Evolutionary conservation across 2,797 vertebrate genomes (phyloP), one percentile per base, ranked within the genome.

Genomic region (Oceanodroma leucorhoa): DNA sequence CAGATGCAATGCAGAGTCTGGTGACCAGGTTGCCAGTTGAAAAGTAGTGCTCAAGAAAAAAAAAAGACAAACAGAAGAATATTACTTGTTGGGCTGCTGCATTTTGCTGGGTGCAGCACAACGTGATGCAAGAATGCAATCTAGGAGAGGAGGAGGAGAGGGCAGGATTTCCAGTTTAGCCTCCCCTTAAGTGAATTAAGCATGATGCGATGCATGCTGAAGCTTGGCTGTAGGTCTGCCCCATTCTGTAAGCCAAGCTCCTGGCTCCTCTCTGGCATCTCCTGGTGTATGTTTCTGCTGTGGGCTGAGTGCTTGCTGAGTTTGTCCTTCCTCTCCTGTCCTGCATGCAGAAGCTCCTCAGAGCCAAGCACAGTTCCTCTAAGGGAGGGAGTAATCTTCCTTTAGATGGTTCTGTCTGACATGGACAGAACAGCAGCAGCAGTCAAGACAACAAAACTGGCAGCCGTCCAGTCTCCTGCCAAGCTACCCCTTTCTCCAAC

Each of bases 381-480:
- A n/a, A 54, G 77, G 60, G 67, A 75, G 71, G 83, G 19, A 89
- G 27, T 30, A 38, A 29, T 87, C 62, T 85, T 77, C 58, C 53
- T 92, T 55, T 53, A 64, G 53, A 61, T 87, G 83, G 40, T 70
- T 87, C 36, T 75, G 45, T 29, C 66, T 89, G 81, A 84, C 23
- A 16, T 14, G 34, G 89, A 46, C 45, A 57, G 51, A 80, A 76
- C 54, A 92, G 82, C 83, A 93, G 89, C 66, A 87, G 64, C 80
- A 69, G 32, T 38, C 48, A 84, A 73, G 77, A 75, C 87, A 85
- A 84, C 53, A 79, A 58, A 76, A 54, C 86, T 92, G 95, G 85
- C 83, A 84, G 54, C 69, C n/a, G 80, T 94, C 84, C 90, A 83
- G 61, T 70, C 80, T 89, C 46, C 93, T 94, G 90, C 81, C 93